A percentile compares a stretch with the other conserved stretches of the same genome.
phyloP scores from a whole-genome alignment of 2,113 vertebrate species.

The Ptychochromis oligacanthus region DNA sequence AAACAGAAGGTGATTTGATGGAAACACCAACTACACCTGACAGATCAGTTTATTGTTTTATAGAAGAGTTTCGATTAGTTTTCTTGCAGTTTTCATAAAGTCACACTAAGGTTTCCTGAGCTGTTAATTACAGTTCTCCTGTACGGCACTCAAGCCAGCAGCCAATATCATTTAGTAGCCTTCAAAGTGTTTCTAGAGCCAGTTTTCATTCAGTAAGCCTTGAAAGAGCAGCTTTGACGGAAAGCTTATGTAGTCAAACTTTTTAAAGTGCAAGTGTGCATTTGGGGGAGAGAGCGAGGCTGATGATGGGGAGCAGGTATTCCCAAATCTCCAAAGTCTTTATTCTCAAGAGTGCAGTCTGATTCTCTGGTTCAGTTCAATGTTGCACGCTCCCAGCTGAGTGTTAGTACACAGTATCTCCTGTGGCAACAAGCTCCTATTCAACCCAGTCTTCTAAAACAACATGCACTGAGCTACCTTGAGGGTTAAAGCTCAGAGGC shows the following conservation, averaged over 20 bases:
- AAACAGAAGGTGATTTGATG: neutral
- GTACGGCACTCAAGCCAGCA: neutral
- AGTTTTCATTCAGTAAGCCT: slow-evolving; percentile 31
- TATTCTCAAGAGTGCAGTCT: slow-evolving; percentile 38
- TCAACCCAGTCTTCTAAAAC: slow-evolving; percentile 24
- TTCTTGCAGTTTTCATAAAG: neutral
- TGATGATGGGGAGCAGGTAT: slow-evolving; percentile 40
- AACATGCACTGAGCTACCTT: slow-evolving; percentile 37
- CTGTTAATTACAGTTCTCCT: neutral
- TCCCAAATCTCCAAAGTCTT: slow-evolving; percentile 47
- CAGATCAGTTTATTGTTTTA: slow-evolving; percentile 13
- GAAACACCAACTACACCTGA: neutral
- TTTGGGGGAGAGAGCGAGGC: neutral
- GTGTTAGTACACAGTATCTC: slow-evolving; percentile 41
- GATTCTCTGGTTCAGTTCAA: slow-evolving; percentile 37
- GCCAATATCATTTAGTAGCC: slow-evolving; percentile 24
- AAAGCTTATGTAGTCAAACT: slow-evolving; percentile 34
- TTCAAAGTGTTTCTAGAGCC: slow-evolving; percentile 28
- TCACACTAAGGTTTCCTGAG: neutral
- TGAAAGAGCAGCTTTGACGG: slow-evolving; percentile 42
- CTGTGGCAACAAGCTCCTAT: slow-evolving; percentile 31
- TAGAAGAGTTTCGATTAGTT: neutral
- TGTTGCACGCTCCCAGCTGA: slow-evolving; percentile 29
- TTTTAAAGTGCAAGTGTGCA: slow-evolving; percentile 22
- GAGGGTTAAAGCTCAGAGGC: slow-evolving; percentile 34